Conservation (phyloP, 2,888 invertebrate species). For the Pterobdella sp. region DNA sequence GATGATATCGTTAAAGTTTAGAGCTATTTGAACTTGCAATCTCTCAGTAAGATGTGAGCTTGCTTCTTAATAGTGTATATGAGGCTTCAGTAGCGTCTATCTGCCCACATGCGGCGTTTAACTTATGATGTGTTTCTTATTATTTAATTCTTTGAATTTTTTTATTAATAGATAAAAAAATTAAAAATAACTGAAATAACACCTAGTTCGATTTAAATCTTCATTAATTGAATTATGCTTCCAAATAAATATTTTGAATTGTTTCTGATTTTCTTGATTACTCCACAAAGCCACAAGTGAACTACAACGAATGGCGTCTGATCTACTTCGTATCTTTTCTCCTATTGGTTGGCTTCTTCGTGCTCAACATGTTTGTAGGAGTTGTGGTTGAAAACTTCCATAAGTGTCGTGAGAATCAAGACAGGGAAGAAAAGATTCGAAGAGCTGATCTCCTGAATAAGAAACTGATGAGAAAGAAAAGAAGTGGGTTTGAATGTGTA, state of each 20-base stretch:
- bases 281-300: conserved; percentile 75
- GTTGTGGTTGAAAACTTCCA: conserved; percentile 99
- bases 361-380: conserved; percentile 99
- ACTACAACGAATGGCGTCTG: conserved; percentile 96
- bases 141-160: no score
- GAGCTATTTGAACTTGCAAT: no score
- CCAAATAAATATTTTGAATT: neutral
- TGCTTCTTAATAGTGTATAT: no score
- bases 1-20: no score
- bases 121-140: no score
- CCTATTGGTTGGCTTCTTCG: conserved; percentile 95
- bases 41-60: no score
- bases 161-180: no score
- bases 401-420: conserved; percentile 93
- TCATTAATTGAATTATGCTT: neutral
- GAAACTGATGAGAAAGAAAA: conserved; percentile 86
- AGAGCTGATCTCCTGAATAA: conserved; percentile 83
- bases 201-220: no score
- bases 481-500: conserved; percentile 60
- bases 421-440: conserved; percentile 88
- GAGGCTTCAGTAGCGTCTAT: no score
- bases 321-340: conserved; percentile 98
- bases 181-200: no score
- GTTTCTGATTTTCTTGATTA: neutral
- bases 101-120: no score